phyloP scores from a whole-genome alignment of 2,797 vertebrate genomes.

The Helicolenus hilgendorfi region DNA sequence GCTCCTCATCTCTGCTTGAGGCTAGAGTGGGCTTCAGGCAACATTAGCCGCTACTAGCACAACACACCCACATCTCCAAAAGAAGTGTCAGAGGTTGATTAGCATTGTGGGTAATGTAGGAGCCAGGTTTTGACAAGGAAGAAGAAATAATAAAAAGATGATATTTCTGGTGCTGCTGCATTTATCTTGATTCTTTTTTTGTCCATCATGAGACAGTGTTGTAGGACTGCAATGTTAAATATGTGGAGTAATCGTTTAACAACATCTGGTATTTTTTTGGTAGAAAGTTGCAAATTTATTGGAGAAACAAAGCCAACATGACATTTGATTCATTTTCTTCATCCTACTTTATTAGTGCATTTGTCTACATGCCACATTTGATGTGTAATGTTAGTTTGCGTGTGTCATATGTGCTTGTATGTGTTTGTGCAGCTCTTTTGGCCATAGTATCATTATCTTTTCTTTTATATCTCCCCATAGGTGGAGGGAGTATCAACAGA shows the following conservation, averaged over 20 bases:
- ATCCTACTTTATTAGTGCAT: not conserved
- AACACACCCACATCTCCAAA: not conserved
- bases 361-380: not conserved
- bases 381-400: not conserved
- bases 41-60: not conserved
- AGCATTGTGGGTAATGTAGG: not conserved
- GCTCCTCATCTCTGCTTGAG: not conserved
- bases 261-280: not conserved
- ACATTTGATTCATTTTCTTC: not conserved
- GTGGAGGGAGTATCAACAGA: slow-evolving; percentile 90
- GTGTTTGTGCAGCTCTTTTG: not conserved
- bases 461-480: slow-evolving; percentile 71
- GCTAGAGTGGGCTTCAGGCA: not conserved
- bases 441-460: not conserved
- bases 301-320: not conserved
- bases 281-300: not conserved
- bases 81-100: not conserved
- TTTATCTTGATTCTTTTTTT: too few species aligned
- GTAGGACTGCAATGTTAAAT: too few species aligned
- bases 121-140: too few species aligned
- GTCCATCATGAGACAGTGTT: too few species aligned
- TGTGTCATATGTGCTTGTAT: not conserved
- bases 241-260: too few species aligned
- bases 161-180: too few species aligned
- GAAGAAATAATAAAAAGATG: too few species aligned